Evolutionary conservation across 2,888 invertebrate species (phyloP), one percentile per base, ranked within the genome.

Genomic region (Acronicta alni): DNA sequence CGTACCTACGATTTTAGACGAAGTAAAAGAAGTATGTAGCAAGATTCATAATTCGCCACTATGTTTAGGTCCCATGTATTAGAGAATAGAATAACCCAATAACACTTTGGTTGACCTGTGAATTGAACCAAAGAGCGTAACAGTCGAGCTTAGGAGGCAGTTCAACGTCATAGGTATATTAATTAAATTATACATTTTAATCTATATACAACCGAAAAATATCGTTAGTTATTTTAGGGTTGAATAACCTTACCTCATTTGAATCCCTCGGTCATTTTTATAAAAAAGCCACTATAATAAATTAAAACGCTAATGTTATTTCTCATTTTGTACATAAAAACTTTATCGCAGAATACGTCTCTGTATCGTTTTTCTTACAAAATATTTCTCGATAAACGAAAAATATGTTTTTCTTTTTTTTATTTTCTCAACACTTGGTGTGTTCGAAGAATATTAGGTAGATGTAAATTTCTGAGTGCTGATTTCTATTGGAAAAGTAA

Each of bases 401-500:
- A 49, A 18, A 23, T 16, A 10, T 26, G 9, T 60, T 30, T 4
- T 37, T 32, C 39, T 41, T 42, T 38, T 26, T 16, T 16, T 14
- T 55, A n/a, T 63, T 48, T 52, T 52, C 16, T 43, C 18, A 46
- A 56, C 37, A 41, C 18, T 48, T 17, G 12, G 17, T 30, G 60
- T 57, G 49, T 15, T 44, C 3, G 10, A 32, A 10, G 62, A 66
- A 70, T 69, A 66, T 69, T 66, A 57, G 57, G 56, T 49, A 18
- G 30, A 62, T 65, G 54, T 37, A 66, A 69, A 62, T 55, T 37
- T 44, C 48, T 6, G 16, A 17, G 57, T 53, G 43, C 51, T 66
- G 65, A 66, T 69, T 69, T 61, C 23, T 64, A 47, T 64, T 67
- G 49, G 47, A 67, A 67, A 67, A 57, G 58, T 64, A 63, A 67